Base-by-base conservation (phyloP, 2,888 invertebrate species). In the Heliconius hortense region DNA sequence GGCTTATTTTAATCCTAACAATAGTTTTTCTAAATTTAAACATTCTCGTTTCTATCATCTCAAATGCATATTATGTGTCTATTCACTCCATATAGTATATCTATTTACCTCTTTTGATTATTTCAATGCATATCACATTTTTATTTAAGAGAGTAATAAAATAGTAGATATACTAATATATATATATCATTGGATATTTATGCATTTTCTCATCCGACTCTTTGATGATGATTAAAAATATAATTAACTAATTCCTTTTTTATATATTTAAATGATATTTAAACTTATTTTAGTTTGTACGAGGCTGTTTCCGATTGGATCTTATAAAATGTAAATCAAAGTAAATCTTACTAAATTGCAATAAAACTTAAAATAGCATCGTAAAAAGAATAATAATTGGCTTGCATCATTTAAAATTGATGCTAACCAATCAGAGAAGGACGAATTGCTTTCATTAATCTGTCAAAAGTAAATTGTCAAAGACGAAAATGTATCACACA, bases 381-480 rank as follows among this genome's bases (percentile, higher is more conserved):
- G 11, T 56, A 31, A 26, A 21, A 7, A 53, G 59, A 72, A 48
- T 71, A 79, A 77, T 56, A 78, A 76, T 77, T 35, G 70, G 72
- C 78, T 73, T 83, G 77, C 78, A 76, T 76, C 31, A 48, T 35
- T 67, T 26, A 68, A 24, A 31, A 18, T 31, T 5, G 26, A 7
- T 62, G 18, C 48, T 18, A 81, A 81, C 93, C 93, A 92, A 93
- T 92, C 81, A 82, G 64, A 79, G 79, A 82, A 76, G 82, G 91
- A 92, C 93, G 89, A 93, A 92, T 93, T 91, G 89, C 89, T 89
- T 88, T 85, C 79, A 63, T 73, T 82, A 60, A 82, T 80, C 82
- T 73, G 85, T 89, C 74, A 74, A 75, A 24, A 71, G n/a, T 26
- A 21, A 63, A 26, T 66, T 75, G 89, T 89, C 90, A 90, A 87